Base-by-base conservation (phyloP, 2,113 vertebrate species). In the Thunnus thynnus region DNA sequence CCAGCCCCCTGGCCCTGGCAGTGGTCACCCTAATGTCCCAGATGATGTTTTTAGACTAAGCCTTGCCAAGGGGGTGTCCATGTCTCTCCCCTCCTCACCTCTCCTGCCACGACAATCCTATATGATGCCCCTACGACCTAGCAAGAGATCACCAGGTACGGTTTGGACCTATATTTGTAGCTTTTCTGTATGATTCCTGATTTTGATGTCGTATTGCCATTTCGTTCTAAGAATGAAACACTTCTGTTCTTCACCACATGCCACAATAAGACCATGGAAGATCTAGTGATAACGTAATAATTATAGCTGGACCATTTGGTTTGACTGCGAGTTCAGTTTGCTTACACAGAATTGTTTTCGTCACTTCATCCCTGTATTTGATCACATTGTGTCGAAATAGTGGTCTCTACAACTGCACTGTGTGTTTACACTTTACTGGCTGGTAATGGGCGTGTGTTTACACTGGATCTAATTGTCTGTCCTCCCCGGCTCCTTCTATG, bases 71-170 rank as follows among this genome's bases (percentile, higher is more conserved):
- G 97, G 98, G 14, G 97, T 98, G 61, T 99, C 98, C 1, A 97
- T 99, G 96, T 99, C 98, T 0, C 94, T 99, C 64, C 98, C 98
- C 0, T 97, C 98, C n/a, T 99, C 98, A 0, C 98, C 98, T 51
- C 95, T 99, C 57, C 93, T 99, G 91, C 98, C 98, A 18, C 94
- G 97, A 65, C 98, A 99, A 94, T 95, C 96, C 87, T 97, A 96
- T 82, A 89, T 96, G 85, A 93, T 96, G 93, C 96, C 96, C 20
- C 90, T 97, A 50, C 96, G 96, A 32, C 85, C 96, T 17, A 96
- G 85, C 94, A 99, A 98, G 90, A 98, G 96, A 86, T 99, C 98
- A 17, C 98, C 98, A 97, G 98, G 98, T 99, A 96, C 22, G 18
- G 41, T 62, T 82, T 55, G 48, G 12, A 30, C 27, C 27, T 30